A percentile compares a stretch with the other conserved stretches of the same genome.
These are phyloP conservation scores for Drepana arcuata DNA, from an alignment of 1,140 invertebrate species.

Conservation along the genomic window DNA sequence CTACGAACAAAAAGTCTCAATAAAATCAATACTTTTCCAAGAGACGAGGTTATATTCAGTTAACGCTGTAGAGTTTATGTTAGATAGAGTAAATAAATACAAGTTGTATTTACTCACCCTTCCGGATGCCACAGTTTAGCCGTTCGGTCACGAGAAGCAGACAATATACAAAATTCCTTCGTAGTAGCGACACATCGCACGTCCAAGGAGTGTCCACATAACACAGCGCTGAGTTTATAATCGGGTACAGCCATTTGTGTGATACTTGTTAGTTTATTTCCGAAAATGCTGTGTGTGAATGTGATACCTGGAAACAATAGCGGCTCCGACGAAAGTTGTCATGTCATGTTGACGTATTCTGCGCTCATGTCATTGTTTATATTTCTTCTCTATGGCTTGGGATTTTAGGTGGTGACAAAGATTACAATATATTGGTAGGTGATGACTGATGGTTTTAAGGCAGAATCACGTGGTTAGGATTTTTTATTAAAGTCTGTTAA, in stretches of 20 bases:
- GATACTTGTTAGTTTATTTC: conserved; percentile 17
- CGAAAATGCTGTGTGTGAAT: too few species aligned
- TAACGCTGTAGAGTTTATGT: not conserved
- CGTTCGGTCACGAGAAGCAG: conserved; percentile 89
- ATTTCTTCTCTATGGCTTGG: too few species aligned
- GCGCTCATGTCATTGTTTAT: too few species aligned
- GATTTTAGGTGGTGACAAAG: too few species aligned
- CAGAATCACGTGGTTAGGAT: too few species aligned
- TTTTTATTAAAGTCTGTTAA: too few species aligned
- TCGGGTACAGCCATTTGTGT: conserved; percentile 67
- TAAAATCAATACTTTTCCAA: not conserved
- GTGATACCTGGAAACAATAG: conserved; percentile 20
- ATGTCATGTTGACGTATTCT: conserved; percentile 28
- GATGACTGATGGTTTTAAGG: too few species aligned
- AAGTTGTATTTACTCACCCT: conserved; percentile 78
- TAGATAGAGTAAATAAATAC: conserved; percentile 4
- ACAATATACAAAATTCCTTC: conserved; percentile 81
- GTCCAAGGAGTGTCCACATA: conserved; percentile 87
- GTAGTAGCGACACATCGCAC: conserved; percentile 82
- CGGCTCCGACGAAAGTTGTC: conserved; percentile 28
- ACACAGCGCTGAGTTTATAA: conserved; percentile 83
- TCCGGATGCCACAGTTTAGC: conserved; percentile 87
- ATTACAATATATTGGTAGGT: too few species aligned
- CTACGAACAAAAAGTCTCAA: conserved; percentile 52
- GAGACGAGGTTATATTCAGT: not conserved